These are phyloP conservation scores for Strigamia maritima DNA, from an alignment of 2,888 invertebrate genomes.

Conservation along the genomic window DNA sequence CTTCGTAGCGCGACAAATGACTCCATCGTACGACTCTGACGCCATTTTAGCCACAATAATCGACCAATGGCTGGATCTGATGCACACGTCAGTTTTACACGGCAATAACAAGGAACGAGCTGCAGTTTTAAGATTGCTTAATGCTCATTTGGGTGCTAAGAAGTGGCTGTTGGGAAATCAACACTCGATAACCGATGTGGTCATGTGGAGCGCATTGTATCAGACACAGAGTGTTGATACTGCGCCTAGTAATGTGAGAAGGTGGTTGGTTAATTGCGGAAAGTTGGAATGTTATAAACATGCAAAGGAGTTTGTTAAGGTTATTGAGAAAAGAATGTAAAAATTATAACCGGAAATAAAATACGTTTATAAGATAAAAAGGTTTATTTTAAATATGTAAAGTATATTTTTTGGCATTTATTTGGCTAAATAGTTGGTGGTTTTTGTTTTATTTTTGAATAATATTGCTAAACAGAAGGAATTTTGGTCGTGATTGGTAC, in stretches of 20 bases:
- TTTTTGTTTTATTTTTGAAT: no score
- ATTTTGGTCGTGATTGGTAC: no score
- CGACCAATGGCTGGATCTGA: constrained; percentile 38
- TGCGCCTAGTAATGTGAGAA: background rate
- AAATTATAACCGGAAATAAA: no score
- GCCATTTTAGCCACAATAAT: constrained; percentile 24
- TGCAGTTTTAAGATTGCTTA: background rate
- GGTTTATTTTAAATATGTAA: no score
- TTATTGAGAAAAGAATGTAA: no score
- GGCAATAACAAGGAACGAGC: constrained; percentile 33
- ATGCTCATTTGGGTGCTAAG: background rate
- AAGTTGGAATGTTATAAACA: background rate
- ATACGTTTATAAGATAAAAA: no score
- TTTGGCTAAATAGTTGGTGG: no score
- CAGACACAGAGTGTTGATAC: constrained; percentile 34
- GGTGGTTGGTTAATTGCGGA: background rate
- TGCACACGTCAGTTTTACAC: background rate
- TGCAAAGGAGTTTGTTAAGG: background rate
- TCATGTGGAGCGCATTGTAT: constrained; percentile 35
- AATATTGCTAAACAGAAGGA: no score
- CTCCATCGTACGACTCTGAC: constrained; percentile 45
- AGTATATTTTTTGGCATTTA: no score
- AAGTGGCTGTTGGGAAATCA: constrained; percentile 27
- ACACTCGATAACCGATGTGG: constrained; percentile 37
- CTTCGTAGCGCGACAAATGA: constrained; percentile 51